A percentile compares a stretch with the other conserved stretches of the same genome.
Conservation (phyloP, 2,113 vertebrate species). For the Himantopus leucocephalus region DNA sequence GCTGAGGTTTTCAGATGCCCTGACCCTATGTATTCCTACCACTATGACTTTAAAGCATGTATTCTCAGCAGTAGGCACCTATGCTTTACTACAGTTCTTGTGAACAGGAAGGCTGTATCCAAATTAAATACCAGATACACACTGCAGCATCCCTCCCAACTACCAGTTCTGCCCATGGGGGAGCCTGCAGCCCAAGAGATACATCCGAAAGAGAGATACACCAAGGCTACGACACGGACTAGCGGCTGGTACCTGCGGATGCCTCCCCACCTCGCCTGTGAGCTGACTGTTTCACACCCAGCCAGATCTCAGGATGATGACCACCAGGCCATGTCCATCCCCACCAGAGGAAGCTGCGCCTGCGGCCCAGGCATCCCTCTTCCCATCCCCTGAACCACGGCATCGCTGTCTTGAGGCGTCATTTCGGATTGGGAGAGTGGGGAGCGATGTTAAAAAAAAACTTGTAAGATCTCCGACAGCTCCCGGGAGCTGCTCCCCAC, state of each 20-base stretch:
- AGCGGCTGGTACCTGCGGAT: fast-evolving
- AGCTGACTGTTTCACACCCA: neutral
- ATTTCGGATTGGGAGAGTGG: neutral
- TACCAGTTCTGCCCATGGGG: too few relatives aligned
- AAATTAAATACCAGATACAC: neutral
- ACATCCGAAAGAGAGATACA: neutral
- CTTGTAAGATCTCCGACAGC: fast-evolving
- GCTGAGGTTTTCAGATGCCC: fast-evolving
- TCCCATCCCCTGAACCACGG: neutral
- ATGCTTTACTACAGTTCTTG: neutral
- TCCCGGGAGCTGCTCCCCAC: fast-evolving
- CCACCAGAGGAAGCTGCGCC: neutral
- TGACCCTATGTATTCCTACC: neutral
- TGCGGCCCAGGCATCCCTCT: fast-evolving
- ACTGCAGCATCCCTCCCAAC: neutral
- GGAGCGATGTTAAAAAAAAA: neutral
- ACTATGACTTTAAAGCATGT: fast-evolving
- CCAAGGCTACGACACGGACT: fast-evolving
- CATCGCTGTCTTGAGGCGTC: neutral
- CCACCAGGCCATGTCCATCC: fast-evolving
- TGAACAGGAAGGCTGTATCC: fast-evolving
- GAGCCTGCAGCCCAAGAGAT: fast-evolving
- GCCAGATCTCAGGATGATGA: neutral
- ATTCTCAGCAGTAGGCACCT: neutral
- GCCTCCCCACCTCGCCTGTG: fast-evolving